These are phyloP conservation scores for Eublepharis macularius DNA, from an alignment of 2,113 vertebrate species.

Conservation along the genomic window DNA sequence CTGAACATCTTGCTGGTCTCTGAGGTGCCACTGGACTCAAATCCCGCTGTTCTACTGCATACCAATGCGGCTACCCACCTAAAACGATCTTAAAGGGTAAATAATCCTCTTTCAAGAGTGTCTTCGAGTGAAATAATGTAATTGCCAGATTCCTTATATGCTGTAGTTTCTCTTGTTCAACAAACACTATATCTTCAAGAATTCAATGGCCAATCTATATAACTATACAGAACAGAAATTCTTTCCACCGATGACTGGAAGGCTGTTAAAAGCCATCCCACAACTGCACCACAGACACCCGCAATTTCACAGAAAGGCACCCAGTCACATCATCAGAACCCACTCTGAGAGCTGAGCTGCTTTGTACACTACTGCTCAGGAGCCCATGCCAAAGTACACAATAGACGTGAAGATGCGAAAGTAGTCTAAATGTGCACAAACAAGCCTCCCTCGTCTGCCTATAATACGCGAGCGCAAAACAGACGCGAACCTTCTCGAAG, in stretches of 20 bases:
- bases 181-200: background rate
- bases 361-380: background rate
- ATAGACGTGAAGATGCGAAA: background rate
- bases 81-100: too few species aligned
- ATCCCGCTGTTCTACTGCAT: too few species aligned
- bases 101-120: background rate
- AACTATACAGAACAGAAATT: too few species aligned
- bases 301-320: background rate
- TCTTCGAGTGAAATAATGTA: too few species aligned
- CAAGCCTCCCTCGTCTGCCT: too few species aligned
- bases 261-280: background rate
- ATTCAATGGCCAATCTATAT: background rate
- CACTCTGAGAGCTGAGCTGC: background rate
- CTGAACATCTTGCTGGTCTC: too few species aligned
- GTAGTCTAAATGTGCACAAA: too few species aligned
- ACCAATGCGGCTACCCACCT: too few species aligned
- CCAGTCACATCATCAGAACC: background rate
- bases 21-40: too few species aligned
- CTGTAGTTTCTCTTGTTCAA: background rate
- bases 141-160: background rate
- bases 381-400: background rate
- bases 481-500: rapidly evolving
- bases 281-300: background rate
- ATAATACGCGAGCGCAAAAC: background rate
- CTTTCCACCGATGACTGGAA: too few species aligned